Percentiles rank a stretch among this genome's conserved stretches.
phyloP scores from a whole-genome alignment of 2,797 vertebrate genomes.

The Ceyx erithaca region DNA sequence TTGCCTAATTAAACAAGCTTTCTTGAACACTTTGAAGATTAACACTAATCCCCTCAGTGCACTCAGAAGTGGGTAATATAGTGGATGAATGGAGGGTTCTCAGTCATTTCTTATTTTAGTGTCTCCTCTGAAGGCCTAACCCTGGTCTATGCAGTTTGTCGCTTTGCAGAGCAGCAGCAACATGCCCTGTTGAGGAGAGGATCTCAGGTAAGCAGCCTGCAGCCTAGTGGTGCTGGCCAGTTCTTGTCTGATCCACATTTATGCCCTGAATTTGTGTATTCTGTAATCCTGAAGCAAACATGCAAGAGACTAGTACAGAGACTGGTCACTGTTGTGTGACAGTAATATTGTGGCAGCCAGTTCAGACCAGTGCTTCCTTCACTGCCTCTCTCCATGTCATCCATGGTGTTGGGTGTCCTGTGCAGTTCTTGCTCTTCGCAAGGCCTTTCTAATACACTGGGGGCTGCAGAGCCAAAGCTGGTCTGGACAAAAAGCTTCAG shows the following conservation, averaged over 20 bases:
- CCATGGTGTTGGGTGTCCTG: not conserved
- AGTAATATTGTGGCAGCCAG: not conserved
- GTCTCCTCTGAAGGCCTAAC: not conserved
- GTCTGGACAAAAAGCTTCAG: not conserved
- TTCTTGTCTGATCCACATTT: not conserved
- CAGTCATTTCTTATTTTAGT: not conserved
- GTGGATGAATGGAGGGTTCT: not conserved
- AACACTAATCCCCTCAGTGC: not conserved
- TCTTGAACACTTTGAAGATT: not conserved
- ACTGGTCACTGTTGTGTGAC: not conserved
- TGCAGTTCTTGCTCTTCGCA: not conserved
- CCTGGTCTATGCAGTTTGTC: not conserved
- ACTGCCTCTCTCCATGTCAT: not conserved
- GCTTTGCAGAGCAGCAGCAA: not conserved
- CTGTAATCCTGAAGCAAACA: not conserved
- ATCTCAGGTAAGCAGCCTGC: not conserved
- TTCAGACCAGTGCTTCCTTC: not conserved
- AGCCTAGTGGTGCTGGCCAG: not conserved
- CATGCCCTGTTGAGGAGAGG: not conserved
- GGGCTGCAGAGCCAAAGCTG: not conserved
- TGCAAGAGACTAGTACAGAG: not conserved
- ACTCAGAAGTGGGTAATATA: not conserved
- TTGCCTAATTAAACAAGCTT: not conserved
- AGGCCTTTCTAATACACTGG: accelerated
- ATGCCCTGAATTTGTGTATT: not conserved